These are phyloP conservation scores for Tinea semifulvella DNA, from an alignment of 2,888 invertebrate species.

Conservation along the genomic window DNA sequence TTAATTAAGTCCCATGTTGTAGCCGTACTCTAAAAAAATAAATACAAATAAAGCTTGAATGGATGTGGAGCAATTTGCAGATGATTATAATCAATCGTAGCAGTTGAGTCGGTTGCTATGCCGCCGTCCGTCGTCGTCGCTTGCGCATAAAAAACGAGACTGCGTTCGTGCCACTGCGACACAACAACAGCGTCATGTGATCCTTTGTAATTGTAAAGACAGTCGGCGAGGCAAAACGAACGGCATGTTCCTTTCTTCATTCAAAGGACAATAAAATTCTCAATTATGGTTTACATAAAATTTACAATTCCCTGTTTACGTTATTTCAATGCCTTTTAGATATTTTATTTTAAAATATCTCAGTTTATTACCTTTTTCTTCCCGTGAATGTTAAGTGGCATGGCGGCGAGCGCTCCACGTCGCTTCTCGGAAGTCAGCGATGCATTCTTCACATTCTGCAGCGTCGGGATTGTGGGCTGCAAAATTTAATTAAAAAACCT, in stretches of 20 bases:
- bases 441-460: conserved; percentile 5
- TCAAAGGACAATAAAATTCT: conserved; percentile 1
- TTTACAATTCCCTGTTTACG: not conserved
- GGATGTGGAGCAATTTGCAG: conserved; percentile 2
- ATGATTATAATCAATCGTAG: conserved; percentile 8
- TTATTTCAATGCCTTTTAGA: too few species aligned
- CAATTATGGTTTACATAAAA: too few species aligned
- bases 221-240: conserved; percentile 8
- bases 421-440: not conserved
- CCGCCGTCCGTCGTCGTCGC: not conserved
- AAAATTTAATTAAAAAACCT: not conserved
- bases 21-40: too few species aligned
- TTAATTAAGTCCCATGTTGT: too few species aligned
- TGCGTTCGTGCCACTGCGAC: conserved; percentile 12
- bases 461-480: not conserved
- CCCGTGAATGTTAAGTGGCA: not conserved
- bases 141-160: conserved; percentile 11
- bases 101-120: conserved; percentile 13
- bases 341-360: not conserved
- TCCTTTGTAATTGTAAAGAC: conserved; percentile 12
- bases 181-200: conserved; percentile 16
- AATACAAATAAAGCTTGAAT: not conserved
- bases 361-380: conserved; percentile 2
- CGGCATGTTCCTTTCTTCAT: conserved; percentile 11
- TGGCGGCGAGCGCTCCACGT: not conserved